Evolutionary conservation across 2,888 invertebrate genomes (phyloP), one percentile per base, ranked within the genome.

Genomic region (Pristionchus exspectatus): DNA sequence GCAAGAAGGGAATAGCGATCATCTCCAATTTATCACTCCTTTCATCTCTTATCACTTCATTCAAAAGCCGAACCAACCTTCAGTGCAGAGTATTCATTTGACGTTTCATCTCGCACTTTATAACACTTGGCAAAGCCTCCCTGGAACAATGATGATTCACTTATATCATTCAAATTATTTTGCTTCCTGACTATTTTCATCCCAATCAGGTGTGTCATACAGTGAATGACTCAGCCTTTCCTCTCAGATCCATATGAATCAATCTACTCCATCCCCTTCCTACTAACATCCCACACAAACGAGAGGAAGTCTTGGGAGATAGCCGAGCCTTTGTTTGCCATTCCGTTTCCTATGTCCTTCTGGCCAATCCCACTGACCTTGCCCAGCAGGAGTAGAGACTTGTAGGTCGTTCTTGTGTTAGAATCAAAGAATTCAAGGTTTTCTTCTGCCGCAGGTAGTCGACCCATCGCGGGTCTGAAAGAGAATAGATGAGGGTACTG

Each of bases 101-200:
- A 50, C 24, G n/a, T 18, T 63, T 77, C 88, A 63, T 88, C 50
- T 21, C 81, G 56, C 54, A 88, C 88, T 63, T 88, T 88, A 63
- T 88, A 88, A 50, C 88, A 88, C 38, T 81, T 33, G 1, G 88
- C 88, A 56, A 88, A 88, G n/a, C 88, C 88, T 81, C 88, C 88
- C 88, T 88, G 69, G 33, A 74, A 83, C 9, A 18, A 83, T 10
- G 30, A 30, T 83, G 56, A 56, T 83, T 83, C 54, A 77, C 38
- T 77, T 18, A 2, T 77, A 77, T 30, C 83, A 83, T 27, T 44
- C 83, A 30, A 83, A 56, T 83, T 30, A 54, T 83, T 30, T 56
- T 56, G 56, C 83, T 83, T 50, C 54, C 54, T 27, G 83, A 16
- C n/a, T 83, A 54, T 83, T 83, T 83, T 83, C 30, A 83, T 56